phyloP scores from a whole-genome alignment of 2,113 vertebrate species.

The Embiotoca jacksoni region DNA sequence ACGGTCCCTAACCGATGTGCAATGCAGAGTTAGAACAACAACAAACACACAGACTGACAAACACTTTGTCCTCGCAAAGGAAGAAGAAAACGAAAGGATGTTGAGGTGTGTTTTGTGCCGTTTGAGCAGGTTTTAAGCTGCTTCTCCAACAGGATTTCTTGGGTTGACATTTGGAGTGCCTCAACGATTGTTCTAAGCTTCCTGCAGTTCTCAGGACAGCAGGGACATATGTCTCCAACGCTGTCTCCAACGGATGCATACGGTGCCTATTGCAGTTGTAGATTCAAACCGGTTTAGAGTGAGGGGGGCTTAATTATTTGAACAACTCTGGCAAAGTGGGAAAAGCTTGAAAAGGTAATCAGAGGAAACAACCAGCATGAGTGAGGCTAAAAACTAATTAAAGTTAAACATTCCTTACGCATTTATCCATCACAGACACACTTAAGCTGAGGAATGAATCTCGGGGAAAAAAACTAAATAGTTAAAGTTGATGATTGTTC shows the following conservation, averaged over 20 bases:
- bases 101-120: slow-evolving; percentile 26
- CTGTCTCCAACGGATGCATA: not conserved
- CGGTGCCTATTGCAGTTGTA: not conserved
- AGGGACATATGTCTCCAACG: not conserved
- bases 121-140: slow-evolving; percentile 2
- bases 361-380: slow-evolving; percentile 6
- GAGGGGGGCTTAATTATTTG: not conserved
- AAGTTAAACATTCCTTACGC: slow-evolving; percentile 12
- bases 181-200: slow-evolving; percentile 19
- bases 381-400: slow-evolving; percentile 25
- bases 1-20: not conserved
- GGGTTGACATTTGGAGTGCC: slow-evolving; percentile 6
- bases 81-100: not conserved
- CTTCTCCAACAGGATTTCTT: slow-evolving; percentile 33
- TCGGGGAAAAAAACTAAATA: not conserved
- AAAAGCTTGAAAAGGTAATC: slow-evolving; percentile 13
- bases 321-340: not conserved
- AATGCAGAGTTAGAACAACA: not conserved
- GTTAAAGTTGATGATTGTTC: not conserved
- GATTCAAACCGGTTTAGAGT: not conserved
- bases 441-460: not conserved
- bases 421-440: slow-evolving; percentile 7
- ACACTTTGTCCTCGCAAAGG: not conserved
- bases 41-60: not conserved
- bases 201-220: slow-evolving; percentile 24